Evolutionary conservation across 2,888 invertebrate genomes (phyloP), one percentile per base, ranked within the genome.

Genomic region (Stenichneumon culpator): DNA sequence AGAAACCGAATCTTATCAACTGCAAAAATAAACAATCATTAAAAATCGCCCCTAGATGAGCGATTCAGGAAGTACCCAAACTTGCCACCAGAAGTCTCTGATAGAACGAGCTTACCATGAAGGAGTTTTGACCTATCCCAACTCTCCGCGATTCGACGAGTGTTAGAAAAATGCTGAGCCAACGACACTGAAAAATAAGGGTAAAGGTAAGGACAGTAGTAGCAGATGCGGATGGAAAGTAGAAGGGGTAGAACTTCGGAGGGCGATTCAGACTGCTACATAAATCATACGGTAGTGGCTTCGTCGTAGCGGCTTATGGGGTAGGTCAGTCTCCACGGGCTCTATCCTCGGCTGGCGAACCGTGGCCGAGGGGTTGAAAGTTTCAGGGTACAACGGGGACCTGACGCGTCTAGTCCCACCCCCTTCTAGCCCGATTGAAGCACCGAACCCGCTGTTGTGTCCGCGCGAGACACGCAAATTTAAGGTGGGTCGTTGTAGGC

Each of bases 381-480:
- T 93, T 93, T 91, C 89, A 91, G 90, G 89, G 86, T 87, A 87
- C 87, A 86, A 87, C 39, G 47, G 50, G 52, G 65, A 65, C 25
- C 68, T 67, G 44, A 14, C 3, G 44, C 14, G 68, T 65, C 73
- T 32, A 14, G 74, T 44, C 67, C 52, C 39, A 65, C 74, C 75
- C 19, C 44, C 11, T 44, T 68, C 68, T 74, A 69, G 52, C 60
- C 16, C 60, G 28, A 63, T 73, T 72, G 79, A 70, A 82, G 75
- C 84, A 84, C 69, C 69, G 57, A 70, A 79, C 75, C 44, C 72
- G 67, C 25, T 78, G 74, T 68, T 32, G 63, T 84, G 88, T 72
- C 88, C 86, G 89, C 90, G 89, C 90, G 91, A 93, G 93, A 93
- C 93, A 93, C 92, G 92, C 92, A 89, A 92, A 93, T 93, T 93